A percentile compares a stretch with the other conserved stretches of the same genome.
Conservation (phyloP, 1,140 invertebrate genomes). For the Sarcophaga bullata region DNA sequence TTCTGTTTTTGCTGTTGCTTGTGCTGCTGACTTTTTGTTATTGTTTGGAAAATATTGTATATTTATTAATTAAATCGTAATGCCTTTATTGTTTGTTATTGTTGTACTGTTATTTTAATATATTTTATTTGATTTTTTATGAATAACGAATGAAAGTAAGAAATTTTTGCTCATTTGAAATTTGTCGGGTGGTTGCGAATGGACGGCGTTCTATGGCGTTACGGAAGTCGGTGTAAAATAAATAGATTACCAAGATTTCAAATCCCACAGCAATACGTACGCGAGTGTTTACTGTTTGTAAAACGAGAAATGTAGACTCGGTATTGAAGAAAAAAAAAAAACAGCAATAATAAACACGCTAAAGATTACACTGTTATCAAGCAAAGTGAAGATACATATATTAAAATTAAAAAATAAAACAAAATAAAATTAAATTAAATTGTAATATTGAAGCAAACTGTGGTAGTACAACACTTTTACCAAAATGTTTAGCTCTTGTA, state of each 20-base stretch:
- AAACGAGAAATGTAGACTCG: not conserved
- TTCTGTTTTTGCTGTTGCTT: too few species aligned
- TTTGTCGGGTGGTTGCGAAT: conserved; percentile 29
- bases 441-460: not conserved
- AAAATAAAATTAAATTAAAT: not conserved
- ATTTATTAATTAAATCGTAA: too few species aligned
- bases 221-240: not conserved
- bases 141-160: not conserved
- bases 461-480: conserved; percentile 29
- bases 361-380: conserved; percentile 25
- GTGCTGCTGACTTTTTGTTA: too few species aligned
- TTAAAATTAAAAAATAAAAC: not conserved
- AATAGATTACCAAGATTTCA: not conserved
- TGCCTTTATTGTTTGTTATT: not conserved
- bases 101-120: not conserved
- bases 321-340: not conserved
- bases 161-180: conserved; percentile 37
- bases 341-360: not conserved
- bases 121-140: not conserved
- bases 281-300: not conserved
- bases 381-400: not conserved
- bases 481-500: conserved; percentile 53
- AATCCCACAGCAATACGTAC: not conserved
- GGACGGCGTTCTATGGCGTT: not conserved
- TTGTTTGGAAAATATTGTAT: too few species aligned